Percentiles rank a stretch among this genome's conserved stretches.
These are phyloP conservation scores for Alaudala cheleensis DNA, from an alignment of 2,113 vertebrate species.

Conservation along the genomic window DNA sequence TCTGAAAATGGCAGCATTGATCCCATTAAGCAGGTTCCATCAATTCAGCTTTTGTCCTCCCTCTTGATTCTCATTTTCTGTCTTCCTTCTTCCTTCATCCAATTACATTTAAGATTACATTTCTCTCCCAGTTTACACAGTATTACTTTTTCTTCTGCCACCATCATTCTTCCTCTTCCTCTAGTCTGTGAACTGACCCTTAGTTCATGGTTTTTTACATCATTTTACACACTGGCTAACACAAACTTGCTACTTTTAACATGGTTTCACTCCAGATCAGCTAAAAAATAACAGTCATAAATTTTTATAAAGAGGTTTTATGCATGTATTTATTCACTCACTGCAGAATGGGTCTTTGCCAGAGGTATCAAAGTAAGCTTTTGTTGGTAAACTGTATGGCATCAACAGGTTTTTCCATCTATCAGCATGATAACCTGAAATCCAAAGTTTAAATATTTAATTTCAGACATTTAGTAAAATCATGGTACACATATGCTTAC, in stretches of 20 bases:
- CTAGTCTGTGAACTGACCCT: not conserved
- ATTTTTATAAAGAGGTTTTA: not conserved
- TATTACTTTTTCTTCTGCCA: not conserved
- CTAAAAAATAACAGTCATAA: not conserved
- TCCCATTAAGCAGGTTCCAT: not conserved
- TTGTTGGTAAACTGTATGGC: conserved; percentile 60
- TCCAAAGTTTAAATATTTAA: not conserved
- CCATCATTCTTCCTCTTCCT: not conserved
- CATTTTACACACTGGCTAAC: not conserved
- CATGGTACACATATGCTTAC: not conserved
- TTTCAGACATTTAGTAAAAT: not conserved
- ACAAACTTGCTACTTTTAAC: not conserved
- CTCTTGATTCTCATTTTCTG: not conserved
- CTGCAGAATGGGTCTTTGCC: conserved; percentile 81
- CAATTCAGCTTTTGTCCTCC: not conserved
- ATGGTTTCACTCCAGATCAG: not conserved
- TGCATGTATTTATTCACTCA: conserved; percentile 65
- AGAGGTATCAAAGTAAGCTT: conserved; percentile 86
- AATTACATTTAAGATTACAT: not conserved
- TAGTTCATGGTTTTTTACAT: not conserved
- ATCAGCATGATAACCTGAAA: conserved; percentile 83
- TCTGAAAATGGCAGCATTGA: not conserved
- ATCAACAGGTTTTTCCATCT: conserved; percentile 78
- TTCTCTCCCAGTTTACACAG: not conserved
- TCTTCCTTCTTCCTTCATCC: not conserved